These are phyloP conservation scores for Sapayoa aenigma DNA, from an alignment of 2,113 vertebrate genomes.

Conservation along the genomic window DNA sequence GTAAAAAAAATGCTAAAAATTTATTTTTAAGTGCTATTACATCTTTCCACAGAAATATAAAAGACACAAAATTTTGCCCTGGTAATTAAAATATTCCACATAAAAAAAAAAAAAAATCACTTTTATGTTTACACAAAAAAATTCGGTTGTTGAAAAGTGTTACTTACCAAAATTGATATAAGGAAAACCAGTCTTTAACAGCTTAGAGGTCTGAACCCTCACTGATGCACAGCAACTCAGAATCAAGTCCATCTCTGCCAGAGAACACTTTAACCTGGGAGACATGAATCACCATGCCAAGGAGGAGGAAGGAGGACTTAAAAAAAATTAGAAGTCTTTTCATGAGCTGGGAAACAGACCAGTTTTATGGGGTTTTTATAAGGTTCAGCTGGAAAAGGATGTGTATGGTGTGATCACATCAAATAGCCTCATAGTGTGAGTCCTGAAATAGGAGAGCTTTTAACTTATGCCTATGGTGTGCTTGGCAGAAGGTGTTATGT, in stretches of 20 bases:
- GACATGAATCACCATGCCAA: not conserved
- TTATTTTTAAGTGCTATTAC: not conserved
- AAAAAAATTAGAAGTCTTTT: not conserved
- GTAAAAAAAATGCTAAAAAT: not conserved
- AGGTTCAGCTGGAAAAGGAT: not conserved
- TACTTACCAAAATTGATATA: not conserved
- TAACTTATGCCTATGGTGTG: not conserved
- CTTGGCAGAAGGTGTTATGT: not conserved
- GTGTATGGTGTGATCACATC: not conserved
- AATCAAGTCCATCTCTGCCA: not conserved
- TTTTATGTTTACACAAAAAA: not conserved
- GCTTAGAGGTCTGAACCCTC: not conserved
- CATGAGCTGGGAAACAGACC: not conserved
- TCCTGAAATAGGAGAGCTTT: not conserved
- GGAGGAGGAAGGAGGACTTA: not conserved
- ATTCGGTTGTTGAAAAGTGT: not conserved
- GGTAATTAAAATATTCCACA: not conserved
- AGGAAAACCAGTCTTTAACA: not conserved
- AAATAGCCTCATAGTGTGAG: not conserved
- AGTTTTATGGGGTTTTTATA: not conserved
- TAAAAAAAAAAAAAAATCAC: not conserved
- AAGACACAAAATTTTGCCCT: not conserved
- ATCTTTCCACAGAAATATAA: not conserved
- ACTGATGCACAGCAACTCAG: accelerated
- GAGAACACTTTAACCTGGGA: not conserved